phyloP scores from a whole-genome alignment of 1,140 invertebrate species.

The Orius insidiosus region DNA sequence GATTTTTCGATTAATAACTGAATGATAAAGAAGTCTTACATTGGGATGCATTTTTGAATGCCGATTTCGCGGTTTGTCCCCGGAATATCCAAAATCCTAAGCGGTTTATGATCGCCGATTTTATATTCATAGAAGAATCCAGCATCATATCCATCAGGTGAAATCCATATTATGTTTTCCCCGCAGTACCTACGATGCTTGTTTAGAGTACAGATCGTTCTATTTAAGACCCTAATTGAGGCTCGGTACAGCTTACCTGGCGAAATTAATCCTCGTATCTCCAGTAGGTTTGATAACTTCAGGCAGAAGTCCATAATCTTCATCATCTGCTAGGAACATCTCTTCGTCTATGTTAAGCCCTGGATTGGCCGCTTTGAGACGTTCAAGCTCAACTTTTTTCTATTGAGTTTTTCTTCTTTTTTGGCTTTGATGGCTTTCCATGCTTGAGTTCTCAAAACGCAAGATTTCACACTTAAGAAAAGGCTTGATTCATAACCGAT shows the following conservation, averaged over 20 bases:
- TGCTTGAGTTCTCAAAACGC: slow-evolving; percentile 26
- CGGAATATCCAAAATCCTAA: slow-evolving; percentile 27
- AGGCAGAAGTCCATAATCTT: slow-evolving; percentile 5
- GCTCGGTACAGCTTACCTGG: background rate
- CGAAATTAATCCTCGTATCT: background rate
- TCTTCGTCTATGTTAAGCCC: slow-evolving; percentile 22
- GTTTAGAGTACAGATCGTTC: too few relatives aligned
- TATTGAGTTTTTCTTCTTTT: slow-evolving; percentile 32
- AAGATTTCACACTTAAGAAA: slow-evolving; percentile 41
- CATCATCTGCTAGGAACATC: slow-evolving; percentile 1
- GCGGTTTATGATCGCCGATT: slow-evolving; percentile 21
- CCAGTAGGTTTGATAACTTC: background rate
- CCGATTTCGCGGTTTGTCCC: slow-evolving; percentile 33
- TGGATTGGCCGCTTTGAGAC: slow-evolving; percentile 33
- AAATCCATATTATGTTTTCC: slow-evolving; percentile 33
- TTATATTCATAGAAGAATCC: slow-evolving; percentile 54
- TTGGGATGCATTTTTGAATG: background rate
- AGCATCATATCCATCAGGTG: slow-evolving; percentile 47
- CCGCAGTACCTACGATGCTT: slow-evolving; percentile 25
- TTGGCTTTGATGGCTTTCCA: slow-evolving; percentile 25
- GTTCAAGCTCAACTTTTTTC: slow-evolving; percentile 34
- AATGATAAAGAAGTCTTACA: slow-evolving; percentile 1
- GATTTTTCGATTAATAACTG: slow-evolving; percentile 23
- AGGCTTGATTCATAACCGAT: slow-evolving; percentile 12
- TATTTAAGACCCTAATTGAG: too few relatives aligned